These are phyloP conservation scores for Pogona vitticeps DNA, from an alignment of 2,113 vertebrate genomes.

Conservation along the genomic window DNA sequence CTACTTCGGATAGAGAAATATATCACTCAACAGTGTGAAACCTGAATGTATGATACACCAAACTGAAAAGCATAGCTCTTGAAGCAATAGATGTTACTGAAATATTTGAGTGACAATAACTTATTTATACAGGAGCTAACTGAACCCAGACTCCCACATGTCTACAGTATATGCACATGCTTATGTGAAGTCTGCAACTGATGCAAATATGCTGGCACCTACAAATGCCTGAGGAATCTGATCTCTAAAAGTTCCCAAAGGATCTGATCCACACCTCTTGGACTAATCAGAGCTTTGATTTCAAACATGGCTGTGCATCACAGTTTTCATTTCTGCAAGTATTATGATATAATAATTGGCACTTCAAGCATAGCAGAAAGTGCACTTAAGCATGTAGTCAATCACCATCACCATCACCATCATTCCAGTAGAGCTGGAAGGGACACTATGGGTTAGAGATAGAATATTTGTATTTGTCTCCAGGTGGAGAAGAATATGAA, in stretches of 20 bases:
- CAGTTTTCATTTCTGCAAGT: not conserved
- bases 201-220: not conserved
- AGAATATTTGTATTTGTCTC: too few relatives aligned
- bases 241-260: not conserved
- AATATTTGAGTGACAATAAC: not conserved
- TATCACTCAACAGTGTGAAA: not conserved
- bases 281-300: not conserved
- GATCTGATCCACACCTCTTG: not conserved
- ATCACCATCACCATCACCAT: too few relatives aligned
- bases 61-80: not conserved
- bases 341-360: not conserved
- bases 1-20: not conserved
- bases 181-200: not conserved
- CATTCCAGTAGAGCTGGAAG: too few relatives aligned
- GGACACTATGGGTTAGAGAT: too few relatives aligned
- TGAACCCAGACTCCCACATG: not conserved
- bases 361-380: not conserved
- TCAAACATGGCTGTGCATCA: not conserved
- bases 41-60: not conserved
- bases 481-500: too few relatives aligned
- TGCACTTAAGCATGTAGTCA: not conserved
- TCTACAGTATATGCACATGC: not conserved
- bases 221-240: not conserved
- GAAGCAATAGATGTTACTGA: not conserved
- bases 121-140: not conserved